Evolutionary conservation across 2,797 vertebrate species (phyloP), one percentile per base, ranked within the genome.

Genomic region (Melanotaenia pygmaea): DNA sequence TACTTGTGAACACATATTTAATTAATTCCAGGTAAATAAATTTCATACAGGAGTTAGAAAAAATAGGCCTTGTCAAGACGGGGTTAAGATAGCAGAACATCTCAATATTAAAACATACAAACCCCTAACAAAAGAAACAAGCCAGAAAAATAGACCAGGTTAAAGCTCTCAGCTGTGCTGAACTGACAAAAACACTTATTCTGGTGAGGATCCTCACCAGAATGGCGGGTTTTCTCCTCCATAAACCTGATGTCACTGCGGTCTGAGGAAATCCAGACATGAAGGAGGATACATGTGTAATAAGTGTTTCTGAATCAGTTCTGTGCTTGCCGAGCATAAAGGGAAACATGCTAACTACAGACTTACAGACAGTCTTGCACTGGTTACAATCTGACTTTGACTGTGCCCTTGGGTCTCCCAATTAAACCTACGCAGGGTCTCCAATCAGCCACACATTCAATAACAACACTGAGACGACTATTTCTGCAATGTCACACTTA

Each of bases 401-500:
- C 53, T 32, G 14, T 20, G 16, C n/a, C 18, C 53, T n/a, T 2
- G 38, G 2, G 10, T 54, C 37, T 26, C 30, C 9, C 16, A 56
- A 56, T 56, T 56, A 56, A 66, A 40, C 24, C 12, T 0, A 2
- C 12, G 6, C 53, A 28, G 24, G 8, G 8, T 64, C 35, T 56
- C n/a, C 11, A 32, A 5, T 84, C 77, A 73, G 50, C 37, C 74
- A 45, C 80, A 81, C 70, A 57, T 77, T 26, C 38, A 66, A 56
- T 7, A 61, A 67, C 66, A 87, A 90, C 81, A 83, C 34, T 59
- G 45, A 62, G 40, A 26, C 2, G 51, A 59, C 71, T 37, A 3
- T 75, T 53, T 61, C 54, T 77, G 68, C 60, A 54, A 65, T 45
- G 72, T 67, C 56, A 32, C 61, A 93, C 91, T 94, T 89, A 81